Evolutionary conservation across 1,140 invertebrate genomes (phyloP).

Genomic region (Daktulosphaira vitifoliae): DNA sequence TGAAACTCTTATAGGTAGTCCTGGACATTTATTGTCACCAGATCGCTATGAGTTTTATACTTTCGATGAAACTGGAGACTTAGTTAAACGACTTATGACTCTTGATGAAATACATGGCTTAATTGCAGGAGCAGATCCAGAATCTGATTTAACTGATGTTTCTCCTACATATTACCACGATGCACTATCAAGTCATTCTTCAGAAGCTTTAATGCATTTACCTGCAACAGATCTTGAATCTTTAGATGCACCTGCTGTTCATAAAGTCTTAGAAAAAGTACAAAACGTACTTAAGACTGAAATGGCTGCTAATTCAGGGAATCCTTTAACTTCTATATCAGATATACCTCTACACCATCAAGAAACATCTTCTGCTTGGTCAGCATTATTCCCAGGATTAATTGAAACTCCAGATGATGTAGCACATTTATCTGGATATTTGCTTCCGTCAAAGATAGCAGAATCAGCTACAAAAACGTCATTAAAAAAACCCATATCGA

Average conservation of each 20-base stretch:
- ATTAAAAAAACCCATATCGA: not conserved
- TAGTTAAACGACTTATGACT: conserved; percentile 71
- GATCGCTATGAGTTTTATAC: conserved; percentile 76
- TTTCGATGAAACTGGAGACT: conserved; percentile 67
- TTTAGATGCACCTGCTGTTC: conserved; percentile 54
- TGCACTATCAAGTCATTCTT: conserved; percentile 40
- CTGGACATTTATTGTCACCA: conserved; percentile 62
- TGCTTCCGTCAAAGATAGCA: not conserved
- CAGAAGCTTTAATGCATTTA: conserved; percentile 34
- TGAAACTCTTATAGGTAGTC: conserved; percentile 51
- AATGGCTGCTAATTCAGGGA: conserved; percentile 48
- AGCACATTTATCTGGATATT: conserved; percentile 20
- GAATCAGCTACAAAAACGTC: not conserved
- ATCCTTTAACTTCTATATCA: conserved; percentile 10
- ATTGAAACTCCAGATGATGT: conserved; percentile 27
- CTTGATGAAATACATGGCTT: conserved; percentile 71
- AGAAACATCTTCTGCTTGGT: conserved; percentile 12
- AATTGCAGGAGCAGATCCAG: conserved; percentile 65
- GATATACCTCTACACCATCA: conserved; percentile 2
- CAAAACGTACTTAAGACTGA: conserved; percentile 71
- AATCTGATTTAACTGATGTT: conserved; percentile 42
- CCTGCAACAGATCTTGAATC: conserved; percentile 39
- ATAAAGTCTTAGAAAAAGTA: conserved; percentile 68
- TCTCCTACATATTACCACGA: conserved; percentile 40
- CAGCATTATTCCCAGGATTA: conserved; percentile 19